Base-by-base conservation (phyloP, 2,888 invertebrate species). In the Trisateles emortualis region DNA sequence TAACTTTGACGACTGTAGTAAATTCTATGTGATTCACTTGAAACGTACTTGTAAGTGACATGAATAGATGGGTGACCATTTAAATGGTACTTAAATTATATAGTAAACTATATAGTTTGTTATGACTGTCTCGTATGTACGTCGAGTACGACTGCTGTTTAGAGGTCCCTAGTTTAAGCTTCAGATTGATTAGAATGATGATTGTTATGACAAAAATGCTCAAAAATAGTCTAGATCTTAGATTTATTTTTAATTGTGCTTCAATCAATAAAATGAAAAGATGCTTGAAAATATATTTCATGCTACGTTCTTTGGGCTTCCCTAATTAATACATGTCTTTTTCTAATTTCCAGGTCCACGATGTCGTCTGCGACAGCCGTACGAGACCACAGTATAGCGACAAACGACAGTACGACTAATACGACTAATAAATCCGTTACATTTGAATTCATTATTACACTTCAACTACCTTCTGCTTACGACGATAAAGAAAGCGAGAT, bases 271-370 rank as follows among this genome's bases (percentile, higher is more conserved):
- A n/a, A n/a, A n/a, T n/a, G n/a, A n/a, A n/a, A n/a, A n/a, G n/a
- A n/a, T n/a, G n/a, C n/a, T n/a, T n/a, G n/a, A n/a, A n/a, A n/a
- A n/a, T n/a, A n/a, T n/a, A n/a, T n/a, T n/a, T n/a, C n/a, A n/a
- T n/a, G n/a, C n/a, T n/a, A n/a, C n/a, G n/a, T n/a, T n/a, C n/a
- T n/a, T n/a, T n/a, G 16, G 19, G 5, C 5, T 19, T 19, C 2
- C 5, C 5, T 19, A 17, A 14, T 38, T 16, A 29, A 38, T 30
- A 19, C 13, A 6, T 0, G 1, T 38, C 26, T 29, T 49, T 48
- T 64, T 65, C 38, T 47, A 4, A 43, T 41, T 79, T 81, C 1
- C 80, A 82, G 82, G 79, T 82, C 82, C 76, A 63, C 73, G 71
- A 67, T 79, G 79, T 82, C 81, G 52, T 46, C 45, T 14, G 48